Base-by-base conservation (phyloP, 2,888 invertebrate species). In the Amblyjoppa proteus region DNA sequence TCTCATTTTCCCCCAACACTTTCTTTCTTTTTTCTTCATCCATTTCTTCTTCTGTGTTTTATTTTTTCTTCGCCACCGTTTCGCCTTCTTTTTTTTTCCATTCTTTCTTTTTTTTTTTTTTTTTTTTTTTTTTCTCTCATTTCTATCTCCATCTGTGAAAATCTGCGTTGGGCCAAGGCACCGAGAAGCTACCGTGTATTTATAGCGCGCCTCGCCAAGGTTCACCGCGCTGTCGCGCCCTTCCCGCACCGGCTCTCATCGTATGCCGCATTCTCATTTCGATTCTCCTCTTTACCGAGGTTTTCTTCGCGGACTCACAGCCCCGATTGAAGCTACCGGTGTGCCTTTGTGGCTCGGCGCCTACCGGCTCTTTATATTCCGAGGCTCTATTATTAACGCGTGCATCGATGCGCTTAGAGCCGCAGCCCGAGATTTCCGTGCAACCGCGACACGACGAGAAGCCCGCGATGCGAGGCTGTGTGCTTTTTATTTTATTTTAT, bases 311-410 rank as follows among this genome's bases (percentile, higher is more conserved):
- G 5, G 89, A 79, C 89, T 89, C 89, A 86, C 91, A 90, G 20
- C 90, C 87, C 87, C 89, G 90, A 91, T 93, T 90, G 91, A 92
- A 91, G 64, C 71, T 64, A 69, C 38, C 68, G 81, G 74, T 68
- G 91, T 90, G 90, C 90, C 91, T 93, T 93, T 93, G 92, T 92
- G 91, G 91, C 87, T 88, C 88, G 89, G 87, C 89, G 89, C 90
- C 89, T 89, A 28, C 78, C 56, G 31, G 49, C 68, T 76, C 91
- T 92, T 93, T 93, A 92, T 92, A 88, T 89, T 89, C 90, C 88
- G 89, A 83, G 78, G 89, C 77, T 86, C 83, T 88, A 89, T 91
- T 91, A 93, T 93, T 92, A 91, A 45, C 90, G 92, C 92, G 92
- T 91, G 92, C 92, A 92, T 91, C 91, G 91, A 89, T 90, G 90